These are phyloP conservation scores for Chunga burmeisteri DNA, from an alignment of 2,113 vertebrate genomes.

Conservation along the genomic window DNA sequence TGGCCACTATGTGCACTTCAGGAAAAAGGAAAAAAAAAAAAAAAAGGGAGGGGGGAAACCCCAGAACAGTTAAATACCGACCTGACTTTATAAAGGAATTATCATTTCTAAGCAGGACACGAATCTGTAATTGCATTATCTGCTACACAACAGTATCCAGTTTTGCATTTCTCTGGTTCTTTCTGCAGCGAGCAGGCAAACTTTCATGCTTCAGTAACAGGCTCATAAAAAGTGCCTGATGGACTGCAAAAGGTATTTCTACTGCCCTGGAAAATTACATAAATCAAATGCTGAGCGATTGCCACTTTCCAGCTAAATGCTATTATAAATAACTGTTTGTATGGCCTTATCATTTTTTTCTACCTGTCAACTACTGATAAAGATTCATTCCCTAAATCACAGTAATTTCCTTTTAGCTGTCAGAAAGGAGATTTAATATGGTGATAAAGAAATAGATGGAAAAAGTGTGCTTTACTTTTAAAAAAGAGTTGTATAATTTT, in stretches of 20 bases:
- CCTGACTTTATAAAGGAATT: neutral
- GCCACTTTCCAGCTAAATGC: constrained; percentile 69
- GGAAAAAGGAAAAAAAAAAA: fast-evolving
- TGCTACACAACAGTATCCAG: neutral
- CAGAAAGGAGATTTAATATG: constrained; percentile 71
- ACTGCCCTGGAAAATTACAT: constrained; percentile 45
- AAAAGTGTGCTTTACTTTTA: constrained; percentile 47
- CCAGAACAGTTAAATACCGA: neutral
- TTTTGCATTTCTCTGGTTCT: constrained; percentile 33
- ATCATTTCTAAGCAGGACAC: neutral
- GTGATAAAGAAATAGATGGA: constrained; percentile 62
- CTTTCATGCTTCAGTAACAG: constrained; percentile 44
- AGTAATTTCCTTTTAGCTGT: constrained; percentile 70
- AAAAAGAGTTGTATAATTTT: constrained; percentile 40
- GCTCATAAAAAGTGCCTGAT: constrained; percentile 22
- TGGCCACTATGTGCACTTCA: neutral
- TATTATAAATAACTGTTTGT: constrained; percentile 74
- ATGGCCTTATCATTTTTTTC: constrained; percentile 61
- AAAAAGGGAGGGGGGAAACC: neutral
- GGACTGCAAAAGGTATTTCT: constrained; percentile 47
- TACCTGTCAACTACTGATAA: constrained; percentile 71
- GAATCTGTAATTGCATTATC: constrained; percentile 3
- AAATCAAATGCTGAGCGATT: constrained; percentile 63
- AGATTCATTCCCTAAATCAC: constrained; percentile 74
- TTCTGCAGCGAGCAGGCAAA: constrained; percentile 3